Percentiles rank a stretch among this genome's conserved stretches.
These are phyloP conservation scores for Pharmacophagus antenor DNA, from an alignment of 2,888 invertebrate genomes.

Conservation along the genomic window DNA sequence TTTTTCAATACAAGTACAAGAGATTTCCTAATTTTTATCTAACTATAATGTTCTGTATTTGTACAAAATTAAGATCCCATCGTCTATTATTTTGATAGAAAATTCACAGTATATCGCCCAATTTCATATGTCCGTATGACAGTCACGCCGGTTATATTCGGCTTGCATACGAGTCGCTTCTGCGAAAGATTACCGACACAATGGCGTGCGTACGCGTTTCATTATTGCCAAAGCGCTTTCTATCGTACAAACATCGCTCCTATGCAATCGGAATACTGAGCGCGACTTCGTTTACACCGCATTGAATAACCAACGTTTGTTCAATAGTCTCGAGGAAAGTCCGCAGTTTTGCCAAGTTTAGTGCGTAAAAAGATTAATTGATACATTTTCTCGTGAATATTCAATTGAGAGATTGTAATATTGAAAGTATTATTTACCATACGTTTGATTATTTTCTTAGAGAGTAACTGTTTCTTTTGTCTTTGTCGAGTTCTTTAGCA, in stretches of 20 bases:
- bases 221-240: constrained; percentile 78
- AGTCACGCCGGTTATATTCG: constrained; percentile 58
- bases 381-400: constrained; percentile 21
- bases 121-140: constrained; percentile 47
- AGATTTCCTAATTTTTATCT: background rate
- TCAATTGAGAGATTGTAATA: constrained; percentile 4
- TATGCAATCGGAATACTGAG: constrained; percentile 60
- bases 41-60: background rate
- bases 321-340: constrained; percentile 17
- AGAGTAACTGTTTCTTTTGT: background rate
- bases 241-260: constrained; percentile 59
- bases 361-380: constrained; percentile 16
- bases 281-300: constrained; percentile 8
- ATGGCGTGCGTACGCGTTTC: constrained; percentile 65
- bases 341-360: constrained; percentile 3
- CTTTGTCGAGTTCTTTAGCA: background rate
- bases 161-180: constrained; percentile 69
- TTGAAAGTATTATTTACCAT: constrained; percentile 15
- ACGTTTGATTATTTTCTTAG: background rate
- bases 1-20: background rate
- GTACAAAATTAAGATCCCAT: too few species aligned
- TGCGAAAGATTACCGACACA: constrained; percentile 77
- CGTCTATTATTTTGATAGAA: background rate
- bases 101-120: constrained; percentile 7
- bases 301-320: constrained; percentile 43